Evolutionary conservation across 2,888 invertebrate genomes (phyloP), one percentile per base, ranked within the genome.

Genomic region (Microchrysa polita): DNA sequence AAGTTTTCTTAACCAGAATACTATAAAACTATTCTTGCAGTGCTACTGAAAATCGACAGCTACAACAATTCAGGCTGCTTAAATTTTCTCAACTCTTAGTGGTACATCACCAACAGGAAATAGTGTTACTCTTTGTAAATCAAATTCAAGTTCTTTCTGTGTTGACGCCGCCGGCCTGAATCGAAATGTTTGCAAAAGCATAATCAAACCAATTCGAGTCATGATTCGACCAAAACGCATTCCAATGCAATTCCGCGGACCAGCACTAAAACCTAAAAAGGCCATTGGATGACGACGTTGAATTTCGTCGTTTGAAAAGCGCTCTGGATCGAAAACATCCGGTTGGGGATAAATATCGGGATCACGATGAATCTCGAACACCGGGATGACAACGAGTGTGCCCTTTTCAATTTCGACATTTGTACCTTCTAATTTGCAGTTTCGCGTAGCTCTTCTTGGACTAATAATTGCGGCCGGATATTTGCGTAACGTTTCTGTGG

Each of bases 101-200:
- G 74, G 75, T 9, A 79, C 57, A 1, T 80, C 79, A 52, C 80
- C 79, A 74, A 80, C 79, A 14, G 77, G 77, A 76, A 82, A 82
- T 69, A 78, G 72, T 0, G 74, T 53, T 75, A 82, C 82, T 69
- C 82, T 81, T 72, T 79, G 79, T 4, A 80, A 78, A 12, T 82
- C 67, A 10, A 81, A 72, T 10, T 69, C 67, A 72, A 79, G 80
- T n/a, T 81, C 77, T 34, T 34, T 2, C 27, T 2, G 27, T 5
- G 80, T 18, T 2, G 81, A 80, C 10, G 48, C 12, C 4, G 14
- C 4, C 12, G 12, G 4, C 12, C 4, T n/a, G 12, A 48, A 48
- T 5, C 48, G 4, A 12, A 48, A 48, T n/a, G 4, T 48, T 10
- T 48, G 12, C 10, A 48, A n/a, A 12, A 48, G 48, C 4, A 4